Percentiles rank a stretch among this genome's conserved stretches.
Conservation (phyloP, 2,797 vertebrate genomes). For the Gobionotothen gibberifrons region DNA sequence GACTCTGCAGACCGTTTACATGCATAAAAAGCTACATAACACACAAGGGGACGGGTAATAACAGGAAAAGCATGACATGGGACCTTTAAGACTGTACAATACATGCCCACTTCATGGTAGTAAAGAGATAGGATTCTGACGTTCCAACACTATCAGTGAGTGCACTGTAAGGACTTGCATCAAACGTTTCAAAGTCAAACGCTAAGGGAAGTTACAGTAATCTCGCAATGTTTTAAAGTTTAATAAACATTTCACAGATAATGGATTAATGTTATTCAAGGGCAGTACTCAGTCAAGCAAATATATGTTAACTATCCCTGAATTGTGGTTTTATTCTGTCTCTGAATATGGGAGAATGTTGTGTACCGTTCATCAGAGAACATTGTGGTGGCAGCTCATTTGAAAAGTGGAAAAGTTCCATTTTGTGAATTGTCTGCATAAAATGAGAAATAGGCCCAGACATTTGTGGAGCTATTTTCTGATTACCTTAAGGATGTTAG, state of each 20-base stretch:
- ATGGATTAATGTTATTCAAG: constrained; percentile 35
- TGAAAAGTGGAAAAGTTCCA: constrained; percentile 1
- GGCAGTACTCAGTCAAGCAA: constrained; percentile 8
- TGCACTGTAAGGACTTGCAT: constrained; percentile 1
- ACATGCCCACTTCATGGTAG: too few relatives aligned
- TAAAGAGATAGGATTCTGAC: constrained; percentile 6
- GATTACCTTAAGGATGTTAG: not conserved
- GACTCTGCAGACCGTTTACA: too few relatives aligned
- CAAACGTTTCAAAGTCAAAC: constrained; percentile 21
- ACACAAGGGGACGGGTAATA: too few relatives aligned
- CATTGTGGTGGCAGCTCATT: constrained; percentile 11
- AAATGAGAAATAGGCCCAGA: constrained; percentile 9
- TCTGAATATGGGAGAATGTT: constrained; percentile 9
- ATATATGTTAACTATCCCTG: not conserved
- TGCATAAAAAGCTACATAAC: too few relatives aligned
- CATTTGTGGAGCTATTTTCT: constrained; percentile 1
- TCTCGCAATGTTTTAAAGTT: constrained; percentile 29
- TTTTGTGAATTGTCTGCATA: constrained; percentile 6
- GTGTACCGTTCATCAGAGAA: not conserved
- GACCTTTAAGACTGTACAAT: too few relatives aligned
- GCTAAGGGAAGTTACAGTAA: constrained; percentile 14
- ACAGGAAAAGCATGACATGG: too few relatives aligned
- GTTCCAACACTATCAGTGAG: constrained; percentile 21
- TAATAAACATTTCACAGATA: constrained; percentile 18
- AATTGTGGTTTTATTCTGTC: constrained; percentile 7